Evolutionary conservation across 2,888 invertebrate species (phyloP).

Genomic region (Lepidochitona cinerea): DNA sequence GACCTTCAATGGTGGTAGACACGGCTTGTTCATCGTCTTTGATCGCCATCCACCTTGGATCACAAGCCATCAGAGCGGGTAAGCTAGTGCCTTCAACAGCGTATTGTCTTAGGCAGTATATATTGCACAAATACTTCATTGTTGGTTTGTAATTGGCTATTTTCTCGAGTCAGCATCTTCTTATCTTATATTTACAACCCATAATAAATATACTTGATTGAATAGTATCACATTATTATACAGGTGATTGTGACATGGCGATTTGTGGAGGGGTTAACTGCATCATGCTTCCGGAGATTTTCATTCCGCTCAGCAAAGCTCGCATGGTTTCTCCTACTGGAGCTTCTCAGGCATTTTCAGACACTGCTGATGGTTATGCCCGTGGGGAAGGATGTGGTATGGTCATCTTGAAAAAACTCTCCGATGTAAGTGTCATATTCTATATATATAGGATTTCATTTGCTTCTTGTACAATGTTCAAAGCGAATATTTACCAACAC

Average conservation of each 20-base stretch:
- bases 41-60: constrained; percentile 48
- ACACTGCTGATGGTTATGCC: constrained; percentile 46
- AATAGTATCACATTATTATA: too few relatives aligned
- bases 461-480: too few relatives aligned
- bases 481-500: too few relatives aligned
- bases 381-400: constrained; percentile 52
- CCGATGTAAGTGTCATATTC: constrained; percentile 28
- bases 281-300: constrained; percentile 46
- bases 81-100: too few relatives aligned
- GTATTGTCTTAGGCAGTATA: too few relatives aligned
- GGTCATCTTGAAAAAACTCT: constrained; percentile 39
- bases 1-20: constrained; percentile 46
- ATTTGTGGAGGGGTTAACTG: constrained; percentile 51
- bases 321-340: constrained; percentile 47
- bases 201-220: too few relatives aligned
- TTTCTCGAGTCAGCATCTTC: too few relatives aligned
- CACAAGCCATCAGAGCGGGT: constrained; percentile 39
- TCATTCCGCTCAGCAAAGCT: constrained; percentile 42
- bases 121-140: too few relatives aligned
- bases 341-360: constrained; percentile 45
- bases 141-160: too few relatives aligned
- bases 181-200: too few relatives aligned
- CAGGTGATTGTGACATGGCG: constrained; percentile 41
- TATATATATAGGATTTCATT: too few relatives aligned
- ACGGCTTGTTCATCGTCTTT: constrained; percentile 52